These are phyloP conservation scores for Torymus tubicola DNA, from an alignment of 2,888 invertebrate genomes.

Conservation along the genomic window DNA sequence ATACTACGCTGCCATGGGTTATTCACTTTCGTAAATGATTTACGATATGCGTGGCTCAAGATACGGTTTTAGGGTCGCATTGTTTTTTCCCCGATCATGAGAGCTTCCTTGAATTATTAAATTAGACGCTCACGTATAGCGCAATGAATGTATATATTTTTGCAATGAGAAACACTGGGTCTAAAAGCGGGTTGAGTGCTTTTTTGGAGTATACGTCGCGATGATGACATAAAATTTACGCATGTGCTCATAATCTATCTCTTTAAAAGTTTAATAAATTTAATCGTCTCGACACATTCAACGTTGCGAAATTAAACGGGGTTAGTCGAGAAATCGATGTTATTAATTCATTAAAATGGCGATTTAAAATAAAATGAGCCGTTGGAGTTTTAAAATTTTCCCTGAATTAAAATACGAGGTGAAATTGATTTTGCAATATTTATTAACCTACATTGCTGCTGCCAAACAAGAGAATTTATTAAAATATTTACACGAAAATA, in stretches of 20 bases:
- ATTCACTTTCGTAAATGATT: slow-evolving; percentile 20
- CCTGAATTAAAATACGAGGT: not conserved
- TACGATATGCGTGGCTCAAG: slow-evolving; percentile 4
- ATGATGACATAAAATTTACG: not conserved
- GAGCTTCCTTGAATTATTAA: no score
- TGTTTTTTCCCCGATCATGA: no score
- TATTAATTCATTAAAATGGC: slow-evolving; percentile 32
- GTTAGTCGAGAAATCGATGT: slow-evolving; percentile 23
- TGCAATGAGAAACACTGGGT: no score
- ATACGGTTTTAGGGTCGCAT: no score
- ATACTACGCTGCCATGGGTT: no score
- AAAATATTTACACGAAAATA: no score
- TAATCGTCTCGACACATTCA: not conserved
- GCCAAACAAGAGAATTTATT: no score
- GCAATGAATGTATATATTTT: no score
- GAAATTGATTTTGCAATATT: slow-evolving; percentile 4
- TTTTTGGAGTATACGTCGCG: no score
- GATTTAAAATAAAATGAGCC: not conserved
- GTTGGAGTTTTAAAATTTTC: not conserved
- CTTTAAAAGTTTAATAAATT: slow-evolving; percentile 38
- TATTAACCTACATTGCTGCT: no score
- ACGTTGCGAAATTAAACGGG: slow-evolving; percentile 28
- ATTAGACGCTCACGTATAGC: no score
- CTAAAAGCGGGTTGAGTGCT: no score
- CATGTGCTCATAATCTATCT: slow-evolving; percentile 1